Base-by-base conservation (phyloP, 2,797 vertebrate species). In the Anguilla pacifica region DNA sequence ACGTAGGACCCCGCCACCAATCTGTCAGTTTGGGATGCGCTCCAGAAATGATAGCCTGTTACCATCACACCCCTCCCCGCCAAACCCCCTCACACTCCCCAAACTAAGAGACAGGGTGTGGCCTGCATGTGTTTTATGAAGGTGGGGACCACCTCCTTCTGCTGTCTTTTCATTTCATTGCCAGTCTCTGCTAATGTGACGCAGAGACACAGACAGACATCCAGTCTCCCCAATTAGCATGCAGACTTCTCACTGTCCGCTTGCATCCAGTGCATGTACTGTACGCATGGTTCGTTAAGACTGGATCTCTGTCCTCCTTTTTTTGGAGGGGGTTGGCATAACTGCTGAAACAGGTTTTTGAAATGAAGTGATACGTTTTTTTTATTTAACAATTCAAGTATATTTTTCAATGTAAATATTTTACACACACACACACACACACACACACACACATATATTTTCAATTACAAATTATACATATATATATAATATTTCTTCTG, bases 71-170 rank as follows among this genome's bases (percentile, higher is more conserved):
- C 55, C 43, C 1, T 35, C 49, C 57, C 64, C 55, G 6, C 77
- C 39, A 46, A 17, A 15, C 5, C 35, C 5, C 77, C 19, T 3
- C 77, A 15, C 19, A 6, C 19, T 17, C 39, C 19, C 39, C 77
- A 39, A 46, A 17, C 10, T 28, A 74, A 15, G n/a, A 39, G 28
- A 74, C 31, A 35, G 13, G 13, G 70, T 51, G 17, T 86, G 91
- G 87, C 89, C 92, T 86, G 87, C 89, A 89, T 92, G 93, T 93
- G 93, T 92, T 93, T 93, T 90, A 92, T 31, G 91, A 93, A 92
- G 91, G 92, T 92, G 19, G 53, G 46, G 22, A 25, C 90, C 10
- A 53, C 10, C 51, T 89, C 86, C 88, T 95, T 86, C 88, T 87
- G 93, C 87, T 59, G 74, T 94, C 90, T 88, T 88, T 81, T 88